Base-by-base conservation (phyloP, 2,113 vertebrate genomes). In the Donacobius atricapilla region DNA sequence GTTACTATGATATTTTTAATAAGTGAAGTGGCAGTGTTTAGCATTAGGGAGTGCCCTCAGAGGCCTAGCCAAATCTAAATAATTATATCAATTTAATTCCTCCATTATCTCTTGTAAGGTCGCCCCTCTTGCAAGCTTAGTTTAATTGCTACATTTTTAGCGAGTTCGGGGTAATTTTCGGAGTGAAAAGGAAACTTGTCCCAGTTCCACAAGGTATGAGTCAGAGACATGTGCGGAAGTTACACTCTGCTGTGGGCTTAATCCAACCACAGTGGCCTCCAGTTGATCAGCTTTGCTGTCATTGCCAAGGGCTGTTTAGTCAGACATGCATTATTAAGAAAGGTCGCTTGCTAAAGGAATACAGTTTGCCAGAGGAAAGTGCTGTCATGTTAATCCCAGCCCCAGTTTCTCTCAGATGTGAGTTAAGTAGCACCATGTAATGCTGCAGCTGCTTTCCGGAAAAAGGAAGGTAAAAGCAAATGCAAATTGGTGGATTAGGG, bases 141-240 rank as follows among this genome's bases (percentile, higher is more conserved):
- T 87, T 94, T 56, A 90, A 76, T 64, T 75, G 76, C 50, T 89
- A 48, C 7, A 2, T 76, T 95, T 89, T 87, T 57, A 65, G 61
- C 54, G 61, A 79, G 83, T 42, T 87, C 54, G 78, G 83, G 44
- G 80, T 75, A 60, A 79, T 56, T 96, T 94, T 73, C 47, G 47
- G 88, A 83, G 65, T 94, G 77, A 95, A 92, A 92, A 96, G 83
- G 83, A 96, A 96, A 89, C 83, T 91, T 0, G 39, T 93, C 94
- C 88, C 64, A 70, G 83, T 96, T 95, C 88, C 76, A 92, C 77
- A 53, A 93, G 83, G 88, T 95, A 93, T 97, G 94, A 96, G 95
- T 96, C 93, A 96, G 92, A 96, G 72, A 50, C 92, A 84, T 68
- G 80, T 97, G 90, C 65, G 37, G 94, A 96, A 96, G 92, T 95